Base-by-base conservation (phyloP, 2,113 vertebrate genomes). In the Salvelinus namaycush region DNA sequence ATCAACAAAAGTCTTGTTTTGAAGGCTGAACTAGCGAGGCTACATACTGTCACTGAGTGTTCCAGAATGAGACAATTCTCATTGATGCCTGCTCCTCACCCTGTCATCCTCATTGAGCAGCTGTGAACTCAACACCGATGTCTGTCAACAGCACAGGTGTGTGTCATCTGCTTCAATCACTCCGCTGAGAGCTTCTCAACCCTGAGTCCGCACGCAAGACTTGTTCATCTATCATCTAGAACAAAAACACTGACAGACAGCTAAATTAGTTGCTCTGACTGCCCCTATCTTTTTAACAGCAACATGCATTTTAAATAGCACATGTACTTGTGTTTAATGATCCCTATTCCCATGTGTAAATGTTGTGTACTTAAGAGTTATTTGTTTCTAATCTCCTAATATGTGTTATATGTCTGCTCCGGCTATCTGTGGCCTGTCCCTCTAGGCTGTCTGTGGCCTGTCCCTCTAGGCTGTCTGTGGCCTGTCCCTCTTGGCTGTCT, bases 161-260 rank as follows among this genome's bases (percentile, higher is more conserved):
- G 39, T 44, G 39, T 44, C 81, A 70, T 85, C 68, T 26, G 68
- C n/a, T 9, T 49, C 20, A 44, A 48, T 87, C 81, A 86, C 86
- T 77, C 82, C 82, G 81, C 48, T 72, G 39, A 49, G 69, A n/a
- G n/a, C 26, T 22, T 71, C 22, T 71, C 68, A n/a, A 34, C 5
- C 24, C 48, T 83, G 74, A 77, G 27, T 83, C 86, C 79, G 87
- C 87, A 90, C 76, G 84, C 87, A 90, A 80, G 48, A 20, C 82
- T 73, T 77, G 88, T 90, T 83, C 82, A 72, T 89, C 88, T 80
- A 66, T 90, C 86, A 83, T 81, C 90, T 44, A 12, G 72, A 72
- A 84, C 82, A 78, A 80, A 81, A 84, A 75, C 3, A 82, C 0
- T 83, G 87, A 89, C 84, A 77, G 83, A 87, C 39, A 64, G 34